These are phyloP conservation scores for Podarcis lilfordi DNA, from an alignment of 2,797 vertebrate species.

Conservation along the genomic window DNA sequence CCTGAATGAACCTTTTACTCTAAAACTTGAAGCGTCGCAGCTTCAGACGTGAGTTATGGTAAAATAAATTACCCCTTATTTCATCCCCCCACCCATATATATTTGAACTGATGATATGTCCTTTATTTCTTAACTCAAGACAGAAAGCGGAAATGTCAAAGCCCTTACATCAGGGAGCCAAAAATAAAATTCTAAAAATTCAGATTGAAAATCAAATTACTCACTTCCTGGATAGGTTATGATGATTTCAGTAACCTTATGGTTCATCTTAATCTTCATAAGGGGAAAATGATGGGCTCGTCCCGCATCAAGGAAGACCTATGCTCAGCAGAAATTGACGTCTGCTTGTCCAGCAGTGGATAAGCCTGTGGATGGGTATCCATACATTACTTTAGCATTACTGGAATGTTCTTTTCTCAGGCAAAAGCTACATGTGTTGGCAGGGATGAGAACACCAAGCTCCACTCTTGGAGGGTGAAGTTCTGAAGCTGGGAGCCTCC, in stretches of 20 bases:
- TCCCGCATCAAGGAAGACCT: not conserved
- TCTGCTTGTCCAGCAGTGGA: not conserved
- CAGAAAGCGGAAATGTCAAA: slow-evolving; percentile 34
- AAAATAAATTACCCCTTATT: slow-evolving; percentile 21
- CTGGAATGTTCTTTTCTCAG: too few relatives aligned
- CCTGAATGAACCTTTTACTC: slow-evolving; percentile 42
- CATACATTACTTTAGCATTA: too few relatives aligned
- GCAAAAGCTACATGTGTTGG: too few relatives aligned
- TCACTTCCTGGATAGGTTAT: not conserved
- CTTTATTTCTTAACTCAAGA: slow-evolving; percentile 28
- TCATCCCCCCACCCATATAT: slow-evolving; percentile 1
- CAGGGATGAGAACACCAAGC: too few relatives aligned
- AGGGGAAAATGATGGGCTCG: not conserved
- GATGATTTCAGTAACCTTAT: slow-evolving; percentile 8
- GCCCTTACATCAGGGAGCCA: slow-evolving; percentile 9
- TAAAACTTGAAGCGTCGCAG: slow-evolving; percentile 17
- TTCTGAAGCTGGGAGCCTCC: too few relatives aligned
- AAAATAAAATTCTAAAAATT: slow-evolving; percentile 30
- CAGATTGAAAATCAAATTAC: slow-evolving; percentile 23
- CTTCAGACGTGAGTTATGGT: slow-evolving; percentile 48
- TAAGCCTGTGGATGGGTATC: not conserved
- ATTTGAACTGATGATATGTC: slow-evolving; percentile 8
- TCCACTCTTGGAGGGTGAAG: too few relatives aligned
- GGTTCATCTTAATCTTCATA: not conserved
- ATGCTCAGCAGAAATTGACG: not conserved